Conservation (phyloP, 2,888 invertebrate genomes). For the Mayetiola destructor region DNA sequence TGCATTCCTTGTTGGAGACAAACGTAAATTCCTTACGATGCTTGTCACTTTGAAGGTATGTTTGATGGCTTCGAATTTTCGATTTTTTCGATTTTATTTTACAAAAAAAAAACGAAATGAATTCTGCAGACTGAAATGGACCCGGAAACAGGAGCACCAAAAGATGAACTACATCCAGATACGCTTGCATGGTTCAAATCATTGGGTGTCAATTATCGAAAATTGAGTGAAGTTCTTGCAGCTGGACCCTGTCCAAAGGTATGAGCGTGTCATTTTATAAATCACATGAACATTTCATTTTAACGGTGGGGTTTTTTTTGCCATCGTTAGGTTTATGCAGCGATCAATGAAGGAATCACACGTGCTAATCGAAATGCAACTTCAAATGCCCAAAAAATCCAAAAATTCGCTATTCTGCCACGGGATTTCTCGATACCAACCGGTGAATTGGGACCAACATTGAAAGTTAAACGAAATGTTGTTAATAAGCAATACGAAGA, state of each 20-base stretch:
- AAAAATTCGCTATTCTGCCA: constrained; percentile 73
- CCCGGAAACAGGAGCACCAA: constrained; percentile 52
- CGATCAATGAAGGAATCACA: constrained; percentile 65
- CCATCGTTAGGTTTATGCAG: constrained; percentile 46
- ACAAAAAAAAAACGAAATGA: neutral
- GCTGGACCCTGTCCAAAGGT: constrained; percentile 45
- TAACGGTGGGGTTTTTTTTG: neutral
- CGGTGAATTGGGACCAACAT: constrained; percentile 80
- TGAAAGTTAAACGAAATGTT: constrained; percentile 69
- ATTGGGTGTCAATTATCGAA: constrained; percentile 51
- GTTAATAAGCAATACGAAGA: constrained; percentile 62
- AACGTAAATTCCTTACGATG: constrained; percentile 70
- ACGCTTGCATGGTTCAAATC: constrained; percentile 56
- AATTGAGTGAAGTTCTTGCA: constrained; percentile 52
- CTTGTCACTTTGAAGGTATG: constrained; percentile 72
- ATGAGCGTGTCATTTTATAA: constrained; percentile 19
- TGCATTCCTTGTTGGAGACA: constrained; percentile 76
- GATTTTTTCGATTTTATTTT: neutral
- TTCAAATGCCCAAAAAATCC: constrained; percentile 77
- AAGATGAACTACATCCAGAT: constrained; percentile 50
- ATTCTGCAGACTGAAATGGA: constrained; percentile 52
- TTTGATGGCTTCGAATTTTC: neutral
- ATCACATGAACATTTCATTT: neutral
- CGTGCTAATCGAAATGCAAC: constrained; percentile 63
- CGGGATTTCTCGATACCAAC: constrained; percentile 72